Percentiles rank a stretch among this genome's conserved stretches.
Conservation (phyloP, 2,888 invertebrate species). For the Elmis aenea region DNA sequence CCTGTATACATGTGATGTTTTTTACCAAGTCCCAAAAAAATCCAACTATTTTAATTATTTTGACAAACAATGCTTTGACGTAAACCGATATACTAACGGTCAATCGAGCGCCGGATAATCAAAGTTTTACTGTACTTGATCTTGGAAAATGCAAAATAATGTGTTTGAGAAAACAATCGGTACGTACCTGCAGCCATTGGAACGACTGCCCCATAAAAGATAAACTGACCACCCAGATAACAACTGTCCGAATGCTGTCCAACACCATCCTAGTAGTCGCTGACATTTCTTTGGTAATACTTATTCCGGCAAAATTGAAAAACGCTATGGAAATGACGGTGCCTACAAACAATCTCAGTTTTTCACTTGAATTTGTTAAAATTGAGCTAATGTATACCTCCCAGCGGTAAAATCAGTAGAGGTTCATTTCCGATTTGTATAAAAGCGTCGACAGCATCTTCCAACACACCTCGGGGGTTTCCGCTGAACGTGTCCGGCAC, state of each 20-base stretch:
- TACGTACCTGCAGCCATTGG: constrained; percentile 69
- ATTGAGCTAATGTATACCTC: too few species aligned
- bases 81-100: too few species aligned
- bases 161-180: too few species aligned
- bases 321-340: constrained; percentile 84
- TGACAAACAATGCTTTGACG: too few species aligned
- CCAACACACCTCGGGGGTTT: constrained; percentile 69
- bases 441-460: constrained; percentile 81
- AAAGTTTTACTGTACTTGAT: too few species aligned
- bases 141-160: too few species aligned
- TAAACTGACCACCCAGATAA: constrained; percentile 85
- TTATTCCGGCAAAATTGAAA: constrained; percentile 89
- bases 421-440: constrained; percentile 69
- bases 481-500: constrained; percentile 72
- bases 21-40: too few species aligned
- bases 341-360: constrained; percentile 59
- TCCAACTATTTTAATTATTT: too few species aligned
- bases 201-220: constrained; percentile 73
- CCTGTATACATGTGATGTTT: too few species aligned
- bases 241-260: constrained; percentile 75
- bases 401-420: constrained; percentile 56
- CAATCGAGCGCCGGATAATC: too few species aligned
- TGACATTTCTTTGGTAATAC: constrained; percentile 88
- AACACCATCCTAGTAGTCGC: constrained; percentile 89
- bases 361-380: too few species aligned